Evolutionary conservation across 1,140 invertebrate species (phyloP).

Genomic region (Cardiocondyla obscurior): DNA sequence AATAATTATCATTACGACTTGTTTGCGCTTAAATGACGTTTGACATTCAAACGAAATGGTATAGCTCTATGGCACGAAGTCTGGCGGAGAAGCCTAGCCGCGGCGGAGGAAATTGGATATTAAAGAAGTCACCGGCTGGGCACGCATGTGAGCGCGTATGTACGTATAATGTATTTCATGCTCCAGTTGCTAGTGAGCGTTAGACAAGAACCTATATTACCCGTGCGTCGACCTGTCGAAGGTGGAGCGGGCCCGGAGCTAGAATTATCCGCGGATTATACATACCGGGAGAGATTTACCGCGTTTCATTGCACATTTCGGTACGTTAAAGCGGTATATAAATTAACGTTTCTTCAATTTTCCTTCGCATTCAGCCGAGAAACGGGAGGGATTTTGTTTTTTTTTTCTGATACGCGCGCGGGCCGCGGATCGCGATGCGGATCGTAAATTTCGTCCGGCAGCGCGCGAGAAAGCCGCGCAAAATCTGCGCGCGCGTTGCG

Average conservation of each 20-base stretch:
- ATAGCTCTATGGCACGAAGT: constrained; percentile 15
- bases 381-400: too few species aligned
- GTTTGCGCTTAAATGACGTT: constrained; percentile 31
- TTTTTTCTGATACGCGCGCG: too few species aligned
- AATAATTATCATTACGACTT: constrained; percentile 11
- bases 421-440: background rate
- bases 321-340: background rate
- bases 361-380: too few species aligned
- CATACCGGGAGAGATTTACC: background rate
- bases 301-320: background rate
- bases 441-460: background rate
- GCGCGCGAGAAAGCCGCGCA: background rate
- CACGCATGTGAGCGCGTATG: constrained; percentile 8
- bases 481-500: background rate
- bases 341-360: too few species aligned
- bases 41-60: constrained; percentile 41
- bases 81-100: constrained; percentile 20
- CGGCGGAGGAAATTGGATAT: constrained; percentile 66
- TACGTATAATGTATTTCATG: constrained; percentile 68
- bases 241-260: constrained; percentile 48
- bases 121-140: constrained; percentile 46
- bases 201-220: constrained; percentile 67
- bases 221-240: constrained; percentile 67
- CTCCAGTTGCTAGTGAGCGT: constrained; percentile 69
- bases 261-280: constrained; percentile 59